Conservation (phyloP, 2,113 vertebrate species). For the Petroica traversi region DNA sequence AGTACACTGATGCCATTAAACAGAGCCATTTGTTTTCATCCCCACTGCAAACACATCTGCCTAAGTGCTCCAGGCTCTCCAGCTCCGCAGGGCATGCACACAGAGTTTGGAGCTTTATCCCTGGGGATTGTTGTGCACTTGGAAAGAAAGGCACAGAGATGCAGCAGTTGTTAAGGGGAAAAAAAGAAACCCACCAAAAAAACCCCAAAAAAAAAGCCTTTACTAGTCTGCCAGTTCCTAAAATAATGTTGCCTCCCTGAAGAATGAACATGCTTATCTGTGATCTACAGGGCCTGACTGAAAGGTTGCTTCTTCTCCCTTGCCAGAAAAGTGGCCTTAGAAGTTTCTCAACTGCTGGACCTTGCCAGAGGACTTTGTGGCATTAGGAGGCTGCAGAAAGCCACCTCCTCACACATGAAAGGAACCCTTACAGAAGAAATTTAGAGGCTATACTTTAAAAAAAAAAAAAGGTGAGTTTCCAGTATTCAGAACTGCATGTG, state of each 20-base stretch:
- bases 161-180: not conserved
- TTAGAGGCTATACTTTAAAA: not conserved
- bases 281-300: conserved; percentile 28
- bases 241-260: conserved; percentile 12
- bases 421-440: not conserved
- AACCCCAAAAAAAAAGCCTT: not conserved
- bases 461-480: not conserved
- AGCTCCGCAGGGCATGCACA: not conserved
- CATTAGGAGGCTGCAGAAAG: not conserved
- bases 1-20: conserved; percentile 43
- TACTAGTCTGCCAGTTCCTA: conserved; percentile 53
- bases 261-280: not conserved
- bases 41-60: conserved; percentile 55
- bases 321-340: conserved; percentile 19
- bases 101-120: not conserved
- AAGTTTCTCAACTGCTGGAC: not conserved
- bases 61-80: conserved; percentile 42
- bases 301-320: not conserved
- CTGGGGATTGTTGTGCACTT: not conserved
- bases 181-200: no score
- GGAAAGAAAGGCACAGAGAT: not conserved
- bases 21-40: conserved; percentile 41
- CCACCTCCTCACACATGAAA: not conserved
- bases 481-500: not conserved
- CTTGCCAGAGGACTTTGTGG: not conserved